Evolutionary conservation across 2,888 invertebrate genomes (phyloP).

Genomic region (Drosophila niveifrons): DNA sequence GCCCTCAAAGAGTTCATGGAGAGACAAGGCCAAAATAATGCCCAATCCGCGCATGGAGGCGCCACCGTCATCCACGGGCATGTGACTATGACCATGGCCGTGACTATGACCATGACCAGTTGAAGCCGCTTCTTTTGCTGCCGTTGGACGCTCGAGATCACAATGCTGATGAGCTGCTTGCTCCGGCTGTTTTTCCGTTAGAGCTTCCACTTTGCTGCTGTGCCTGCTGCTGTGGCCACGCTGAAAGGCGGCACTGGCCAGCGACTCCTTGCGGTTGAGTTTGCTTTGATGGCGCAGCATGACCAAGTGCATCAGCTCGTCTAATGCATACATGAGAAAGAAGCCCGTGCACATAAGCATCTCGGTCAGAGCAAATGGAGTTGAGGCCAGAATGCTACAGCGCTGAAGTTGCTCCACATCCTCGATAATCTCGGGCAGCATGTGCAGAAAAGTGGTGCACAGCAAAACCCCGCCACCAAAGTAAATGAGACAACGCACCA

Average conservation of each 20-base stretch:
- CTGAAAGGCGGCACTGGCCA: slow-evolving; percentile 81
- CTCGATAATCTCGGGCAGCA: slow-evolving; percentile 92
- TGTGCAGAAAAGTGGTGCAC: slow-evolving; percentile 92
- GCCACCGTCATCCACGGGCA: slow-evolving; percentile 66
- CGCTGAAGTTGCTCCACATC: slow-evolving; percentile 88
- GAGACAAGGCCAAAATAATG: slow-evolving; percentile 92
- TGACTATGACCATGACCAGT: background rate
- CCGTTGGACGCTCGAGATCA: slow-evolving; percentile 24
- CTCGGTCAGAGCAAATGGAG: slow-evolving; percentile 89
- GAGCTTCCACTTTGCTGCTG: background rate
- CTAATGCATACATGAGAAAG: slow-evolving; percentile 92
- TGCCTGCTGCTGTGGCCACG: slow-evolving; percentile 82
- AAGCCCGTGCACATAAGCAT: slow-evolving; percentile 91
- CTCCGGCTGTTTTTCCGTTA: background rate
- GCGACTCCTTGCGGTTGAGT: slow-evolving; percentile 65
- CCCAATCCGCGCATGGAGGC: slow-evolving; percentile 89
- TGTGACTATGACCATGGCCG: slow-evolving; percentile 9
- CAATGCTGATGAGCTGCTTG: slow-evolving; percentile 13
- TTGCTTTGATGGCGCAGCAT: slow-evolving; percentile 87
- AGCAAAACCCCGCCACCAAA: slow-evolving; percentile 94
- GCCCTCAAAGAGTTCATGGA: slow-evolving; percentile 95
- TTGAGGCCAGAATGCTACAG: slow-evolving; percentile 84
- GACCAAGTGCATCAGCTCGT: slow-evolving; percentile 91
- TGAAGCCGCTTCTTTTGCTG: background rate
- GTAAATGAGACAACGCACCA: slow-evolving; percentile 89